phyloP scores from a whole-genome alignment of 1,140 invertebrate species.

The Penaeus indicus region DNA sequence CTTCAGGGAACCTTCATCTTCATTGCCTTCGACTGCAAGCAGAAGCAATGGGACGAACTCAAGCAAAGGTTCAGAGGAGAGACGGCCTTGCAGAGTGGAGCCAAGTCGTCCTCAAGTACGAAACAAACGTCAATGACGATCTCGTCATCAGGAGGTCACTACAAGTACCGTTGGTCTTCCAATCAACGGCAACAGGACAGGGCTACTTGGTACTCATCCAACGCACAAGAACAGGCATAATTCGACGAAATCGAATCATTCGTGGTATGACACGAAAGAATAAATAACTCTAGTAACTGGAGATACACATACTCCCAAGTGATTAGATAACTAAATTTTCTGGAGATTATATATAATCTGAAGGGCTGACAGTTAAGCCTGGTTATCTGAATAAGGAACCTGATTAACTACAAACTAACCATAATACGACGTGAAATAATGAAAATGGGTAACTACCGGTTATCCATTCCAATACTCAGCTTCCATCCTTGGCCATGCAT shows the following conservation, averaged over 20 bases:
- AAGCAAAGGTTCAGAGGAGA: constrained; percentile 69
- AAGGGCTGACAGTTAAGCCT: no score
- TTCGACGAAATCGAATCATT: background rate
- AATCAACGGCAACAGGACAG: background rate
- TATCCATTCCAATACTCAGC: no score
- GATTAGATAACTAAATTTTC: no score
- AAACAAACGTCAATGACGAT: background rate
- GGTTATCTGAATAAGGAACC: no score
- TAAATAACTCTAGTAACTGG: no score
- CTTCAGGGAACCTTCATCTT: constrained; percentile 78
- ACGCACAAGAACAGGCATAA: background rate
- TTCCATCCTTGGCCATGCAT: background rate
- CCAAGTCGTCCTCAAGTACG: background rate
- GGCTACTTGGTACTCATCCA: background rate
- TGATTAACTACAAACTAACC: no score
- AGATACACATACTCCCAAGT: no score
- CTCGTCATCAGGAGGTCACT: background rate
- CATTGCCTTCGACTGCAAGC: constrained; percentile 80
- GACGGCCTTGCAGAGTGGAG: background rate
- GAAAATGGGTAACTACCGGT: no score
- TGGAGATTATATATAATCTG: no score
- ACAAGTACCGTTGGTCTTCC: constrained; percentile 44
- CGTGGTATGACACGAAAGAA: no score
- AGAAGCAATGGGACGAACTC: constrained; percentile 76
- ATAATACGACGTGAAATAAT: no score